A percentile compares a stretch with the other conserved stretches of the same genome.
phyloP scores from a whole-genome alignment of 2,888 invertebrate species.

The Dynastes hyllus region DNA sequence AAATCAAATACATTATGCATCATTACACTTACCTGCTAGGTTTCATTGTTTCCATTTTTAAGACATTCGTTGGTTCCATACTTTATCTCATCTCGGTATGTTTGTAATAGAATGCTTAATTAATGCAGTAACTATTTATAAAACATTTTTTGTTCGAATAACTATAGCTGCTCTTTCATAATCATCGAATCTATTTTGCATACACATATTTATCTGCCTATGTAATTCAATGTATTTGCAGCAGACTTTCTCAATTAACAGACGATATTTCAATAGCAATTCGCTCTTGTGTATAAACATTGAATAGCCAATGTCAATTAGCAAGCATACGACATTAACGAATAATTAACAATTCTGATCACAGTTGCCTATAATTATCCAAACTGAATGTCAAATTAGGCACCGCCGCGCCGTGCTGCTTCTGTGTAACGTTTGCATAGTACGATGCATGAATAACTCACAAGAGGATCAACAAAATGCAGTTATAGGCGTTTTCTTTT shows the following conservation, averaged over 20 bases:
- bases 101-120: no score
- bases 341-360: slow-evolving; percentile 4
- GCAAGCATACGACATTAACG: not conserved
- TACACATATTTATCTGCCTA: not conserved
- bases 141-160: no score
- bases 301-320: slow-evolving; percentile 9
- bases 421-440: not conserved
- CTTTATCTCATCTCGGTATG: no score
- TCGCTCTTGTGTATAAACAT: not conserved
- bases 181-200: no score
- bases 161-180: no score
- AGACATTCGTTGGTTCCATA: no score
- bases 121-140: no score
- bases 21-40: no score
- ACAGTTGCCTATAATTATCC: not conserved
- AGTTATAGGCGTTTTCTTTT: no score
- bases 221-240: slow-evolving; percentile 1
- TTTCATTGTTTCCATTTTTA: no score
- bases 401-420: not conserved
- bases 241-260: not conserved
- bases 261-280: not conserved
- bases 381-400: not conserved
- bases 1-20: no score
- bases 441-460: not conserved
- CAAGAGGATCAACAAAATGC: no score